Base-by-base conservation (phyloP, 2,888 invertebrate genomes). In the Agrotis puta region DNA sequence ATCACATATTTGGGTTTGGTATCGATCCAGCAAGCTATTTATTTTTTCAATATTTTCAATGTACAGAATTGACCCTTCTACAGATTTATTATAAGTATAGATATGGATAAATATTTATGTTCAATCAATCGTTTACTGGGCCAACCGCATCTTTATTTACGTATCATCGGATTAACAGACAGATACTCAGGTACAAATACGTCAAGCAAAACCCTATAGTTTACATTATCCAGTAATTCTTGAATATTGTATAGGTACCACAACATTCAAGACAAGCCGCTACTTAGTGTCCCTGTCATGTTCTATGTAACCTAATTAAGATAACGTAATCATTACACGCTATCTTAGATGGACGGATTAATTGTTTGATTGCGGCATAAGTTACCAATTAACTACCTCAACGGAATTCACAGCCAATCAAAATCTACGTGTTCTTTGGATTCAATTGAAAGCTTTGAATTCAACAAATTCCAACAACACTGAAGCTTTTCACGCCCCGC, bases 361-460 rank as follows among this genome's bases (percentile, higher is more conserved):
- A 75, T 80, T 68, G 81, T 80, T 58, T 63, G 68, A 80, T 75
- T 68, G 68, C 76, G 59, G 68, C 66, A 74, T 77, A 79, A 79
- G 58, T 74, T 63, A 74, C 45, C 67, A 77, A 79, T 74, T 67
- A 74, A 74, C 74, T 43, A 47, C 61, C 56, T 57, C 39, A n/a
- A 56, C 54, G 13, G 39, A 45, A 59, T 64, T 64, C 64, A 22
- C 64, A 66, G 14, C 11, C 48, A 58, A 67, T 74, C 48, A 43
- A 57, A 74, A 58, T 57, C n/a, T 33, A 53, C 43, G 20, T 79
- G 50, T 47, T 27, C n/a, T 54, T 50, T 20, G 14, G 53, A 75
- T 74, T 43, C 18, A 71, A 71, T 53, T 75, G 48, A 48, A 75
- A 58, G 64, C 45, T 80, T 62, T 39, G 39, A 39, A 78, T 56